Percentiles rank a stretch among this genome's conserved stretches.
These are phyloP conservation scores for Trichomalopsis sarcophagae DNA, from an alignment of 1,140 invertebrate species.

Conservation along the genomic window DNA sequence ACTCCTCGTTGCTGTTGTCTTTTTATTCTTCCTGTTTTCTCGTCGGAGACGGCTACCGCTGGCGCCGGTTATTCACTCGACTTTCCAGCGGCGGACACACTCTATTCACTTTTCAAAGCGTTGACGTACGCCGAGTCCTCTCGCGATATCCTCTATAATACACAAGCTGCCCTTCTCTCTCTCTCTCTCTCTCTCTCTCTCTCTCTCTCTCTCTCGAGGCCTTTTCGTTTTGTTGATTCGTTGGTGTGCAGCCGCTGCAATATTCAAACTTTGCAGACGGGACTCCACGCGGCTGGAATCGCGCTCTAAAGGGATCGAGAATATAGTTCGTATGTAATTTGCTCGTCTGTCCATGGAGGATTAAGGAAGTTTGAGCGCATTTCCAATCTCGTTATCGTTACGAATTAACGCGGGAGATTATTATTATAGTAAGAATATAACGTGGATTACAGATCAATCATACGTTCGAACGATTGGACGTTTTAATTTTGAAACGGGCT, in stretches of 20 bases:
- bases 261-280: not conserved
- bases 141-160: no score
- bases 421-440: no score
- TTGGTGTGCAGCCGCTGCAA: not conserved
- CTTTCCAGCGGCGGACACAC: not conserved
- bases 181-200: no score
- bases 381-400: not conserved
- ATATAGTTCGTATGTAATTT: not conserved
- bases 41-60: no score
- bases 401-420: no score
- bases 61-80: not conserved
- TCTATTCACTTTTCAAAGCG: not conserved
- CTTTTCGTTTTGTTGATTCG: not conserved
- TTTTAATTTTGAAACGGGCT: no score
- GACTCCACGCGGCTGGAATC: not conserved
- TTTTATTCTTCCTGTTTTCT: slow-evolving; percentile 6
- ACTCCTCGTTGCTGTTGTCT: not conserved
- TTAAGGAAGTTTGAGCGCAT: not conserved
- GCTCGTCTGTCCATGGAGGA: not conserved
- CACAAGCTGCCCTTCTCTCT: not conserved
- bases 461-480: no score
- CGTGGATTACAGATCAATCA: no score
- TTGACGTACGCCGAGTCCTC: not conserved
- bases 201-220: not conserved
- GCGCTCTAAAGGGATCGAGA: not conserved